Base-by-base conservation (phyloP, 2,888 invertebrate species). In the Operophtera brumata region DNA sequence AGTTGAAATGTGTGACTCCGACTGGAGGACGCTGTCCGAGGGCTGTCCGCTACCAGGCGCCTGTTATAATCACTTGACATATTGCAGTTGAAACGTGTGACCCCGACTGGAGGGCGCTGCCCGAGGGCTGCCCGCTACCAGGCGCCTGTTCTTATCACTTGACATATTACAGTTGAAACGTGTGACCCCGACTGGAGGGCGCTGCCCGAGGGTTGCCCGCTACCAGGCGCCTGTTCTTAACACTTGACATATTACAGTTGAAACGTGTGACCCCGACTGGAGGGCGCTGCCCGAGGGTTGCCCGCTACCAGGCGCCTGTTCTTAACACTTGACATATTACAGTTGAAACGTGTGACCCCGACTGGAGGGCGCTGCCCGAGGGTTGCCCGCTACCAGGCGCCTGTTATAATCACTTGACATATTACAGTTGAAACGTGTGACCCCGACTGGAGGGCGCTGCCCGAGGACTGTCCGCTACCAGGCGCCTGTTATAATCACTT, bases 81-180 rank as follows among this genome's bases (percentile, higher is more conserved):
- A 50, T 50, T 44, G 50, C 43, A 36, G 28, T 6, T 11, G 50
- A 10, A 20, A 44, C 12, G 36, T 42, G 34, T 30, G 28, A 20
- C 39, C 39, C 32, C 26, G 35, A 2, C 42, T 13, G 30, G 8
- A 7, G 9, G 30, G 8, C 28, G 30, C 30, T 7, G 30, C 8
- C 30, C 30, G 2, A 30, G 9, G 7, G 30, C 5, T 30, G 30
- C 7, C 3, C 30, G 6, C 5, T 30, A 9, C 7, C 30, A 30
- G 9, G 7, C 8, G 7, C 30, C 30, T 30, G 20, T 2, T 4
- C 2, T 4, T 3, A 20, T 20, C 20, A 20, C 20, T 20, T 20
- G 20, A 20, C n/a, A 50, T 44, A 50, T 50, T 44, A 43, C 43
- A 36, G 28, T 6, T 11, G 50, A 10, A 20, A 44, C 12, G 36